These are phyloP conservation scores for Girardinichthys multiradiatus DNA, from an alignment of 2,113 vertebrate genomes.

Conservation along the genomic window DNA sequence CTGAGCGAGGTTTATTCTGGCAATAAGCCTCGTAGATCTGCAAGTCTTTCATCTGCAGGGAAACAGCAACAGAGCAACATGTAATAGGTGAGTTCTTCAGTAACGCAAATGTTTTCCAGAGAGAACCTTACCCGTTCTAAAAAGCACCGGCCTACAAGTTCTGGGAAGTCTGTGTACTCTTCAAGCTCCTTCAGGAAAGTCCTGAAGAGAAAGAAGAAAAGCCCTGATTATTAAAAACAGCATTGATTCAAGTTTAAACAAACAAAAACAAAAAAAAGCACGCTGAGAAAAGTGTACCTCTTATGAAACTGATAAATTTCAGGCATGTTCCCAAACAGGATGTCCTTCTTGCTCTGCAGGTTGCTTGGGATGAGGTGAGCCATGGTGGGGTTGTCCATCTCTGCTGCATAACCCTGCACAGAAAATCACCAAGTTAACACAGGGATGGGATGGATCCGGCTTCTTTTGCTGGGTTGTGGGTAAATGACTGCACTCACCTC, in stretches of 20 bases:
- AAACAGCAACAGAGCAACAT: background rate
- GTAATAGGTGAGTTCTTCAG: background rate
- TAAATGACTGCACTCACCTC: slow-evolving; percentile 80
- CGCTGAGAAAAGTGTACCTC: slow-evolving; percentile 77
- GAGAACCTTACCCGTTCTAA: slow-evolving; percentile 84
- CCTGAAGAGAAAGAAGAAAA: slow-evolving; percentile 63
- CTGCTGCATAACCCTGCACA: slow-evolving; percentile 91
- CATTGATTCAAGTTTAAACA: background rate
- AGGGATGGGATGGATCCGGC: background rate
- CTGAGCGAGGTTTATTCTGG: slow-evolving; percentile 97
- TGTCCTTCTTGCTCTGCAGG: slow-evolving; percentile 91
- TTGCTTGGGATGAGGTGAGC: slow-evolving; percentile 86
- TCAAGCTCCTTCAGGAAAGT: slow-evolving; percentile 93
- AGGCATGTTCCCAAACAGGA: slow-evolving; percentile 96
- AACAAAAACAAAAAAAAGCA: background rate
- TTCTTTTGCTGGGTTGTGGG: too few species aligned
- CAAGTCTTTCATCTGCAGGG: slow-evolving; percentile 92
- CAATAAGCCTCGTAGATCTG: slow-evolving; percentile 99
- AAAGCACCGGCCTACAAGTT: slow-evolving; percentile 93
- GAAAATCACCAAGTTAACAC: background rate
- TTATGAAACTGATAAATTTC: slow-evolving; percentile 98
- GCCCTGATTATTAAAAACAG: rapidly evolving
- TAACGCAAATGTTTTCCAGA: background rate
- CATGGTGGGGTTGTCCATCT: slow-evolving; percentile 95
- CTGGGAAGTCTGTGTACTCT: slow-evolving; percentile 89